Base-by-base conservation (phyloP, 2,113 vertebrate species). In the Tychaedon coryphoeus region DNA sequence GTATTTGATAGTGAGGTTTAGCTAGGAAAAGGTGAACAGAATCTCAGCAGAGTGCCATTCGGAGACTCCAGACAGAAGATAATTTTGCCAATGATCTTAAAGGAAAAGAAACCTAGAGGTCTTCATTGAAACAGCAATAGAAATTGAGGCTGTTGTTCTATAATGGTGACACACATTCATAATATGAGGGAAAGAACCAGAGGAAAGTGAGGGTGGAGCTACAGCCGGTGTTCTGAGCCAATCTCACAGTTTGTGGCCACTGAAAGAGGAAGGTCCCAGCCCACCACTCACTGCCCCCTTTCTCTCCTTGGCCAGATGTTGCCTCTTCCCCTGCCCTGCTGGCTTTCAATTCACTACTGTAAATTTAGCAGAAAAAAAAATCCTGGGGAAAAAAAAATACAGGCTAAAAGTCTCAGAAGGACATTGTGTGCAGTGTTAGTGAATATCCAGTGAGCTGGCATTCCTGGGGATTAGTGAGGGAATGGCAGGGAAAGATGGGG, bases 151-250 rank as follows among this genome's bases (percentile, higher is more conserved):
- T 70, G 3, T n/a, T 73, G 31, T 20, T 66, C n/a, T 20, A 4
- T 45, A n/a, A 73, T 18, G 31, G n/a, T 36, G 24, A 67, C 15
- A 54, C 9, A 31, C 5, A 14, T 80, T 66, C 2, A 18, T 54
- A 62, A n/a, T 17, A 25, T 6, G 22, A 87, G 85, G 58, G 36
- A 57, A 93, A 65, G 47, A 71, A 56, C 4, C 38, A 53, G 40
- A 93, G 66, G 31, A 95, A 88, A 88, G 53, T 64, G 58, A 64
- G 28, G 58, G 28, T 84, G 38, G 88, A 91, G 66, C 31, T 93
- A 45, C 47, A 78, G 56, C 25, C n/a, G 9, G 50, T 61, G 58
- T 19, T 61, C 80, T 86, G 45, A 76, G 38, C 33, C 83, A 61
- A 20, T 45, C 22, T 76, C 45, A 40, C n/a, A 79, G 25, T 19